Evolutionary conservation across 2,888 invertebrate genomes (phyloP).

Genomic region (Osmoderma eremita): DNA sequence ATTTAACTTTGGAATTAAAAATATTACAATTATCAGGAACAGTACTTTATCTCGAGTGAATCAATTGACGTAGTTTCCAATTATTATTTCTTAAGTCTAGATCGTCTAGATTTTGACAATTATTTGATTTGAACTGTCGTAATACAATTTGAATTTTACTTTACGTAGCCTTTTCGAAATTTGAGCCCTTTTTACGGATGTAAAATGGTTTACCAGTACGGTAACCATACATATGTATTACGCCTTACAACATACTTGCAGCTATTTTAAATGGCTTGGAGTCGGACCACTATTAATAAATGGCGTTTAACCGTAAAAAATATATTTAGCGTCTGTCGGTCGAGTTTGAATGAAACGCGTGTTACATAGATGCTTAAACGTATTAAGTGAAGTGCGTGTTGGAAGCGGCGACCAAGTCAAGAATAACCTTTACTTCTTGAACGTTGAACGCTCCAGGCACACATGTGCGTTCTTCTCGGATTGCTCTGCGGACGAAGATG

Average conservation of each 20-base stretch:
- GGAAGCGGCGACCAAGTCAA: conserved; percentile 30
- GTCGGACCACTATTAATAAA: conserved; percentile 3
- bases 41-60: no score
- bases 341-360: conserved; percentile 38
- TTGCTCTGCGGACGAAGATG: conserved; percentile 3
- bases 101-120: no score
- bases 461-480: conserved; percentile 37
- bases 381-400: conserved; percentile 20
- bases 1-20: no score
- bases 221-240: no score
- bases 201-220: no score
- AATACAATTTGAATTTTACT: no score
- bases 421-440: conserved; percentile 34
- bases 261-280: conserved; percentile 36
- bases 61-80: no score
- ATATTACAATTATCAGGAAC: no score
- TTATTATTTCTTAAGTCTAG: no score
- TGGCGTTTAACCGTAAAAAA: conserved; percentile 39
- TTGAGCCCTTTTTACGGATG: no score
- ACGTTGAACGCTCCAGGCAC: conserved; percentile 17
- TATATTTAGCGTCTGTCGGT: conserved; percentile 35
- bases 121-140: no score
- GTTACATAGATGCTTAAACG: conserved; percentile 23
- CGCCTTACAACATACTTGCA: conserved; percentile 17
- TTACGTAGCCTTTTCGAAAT: no score